phyloP scores from a whole-genome alignment of 2,888 invertebrate species.

The Nomada goodeniana region DNA sequence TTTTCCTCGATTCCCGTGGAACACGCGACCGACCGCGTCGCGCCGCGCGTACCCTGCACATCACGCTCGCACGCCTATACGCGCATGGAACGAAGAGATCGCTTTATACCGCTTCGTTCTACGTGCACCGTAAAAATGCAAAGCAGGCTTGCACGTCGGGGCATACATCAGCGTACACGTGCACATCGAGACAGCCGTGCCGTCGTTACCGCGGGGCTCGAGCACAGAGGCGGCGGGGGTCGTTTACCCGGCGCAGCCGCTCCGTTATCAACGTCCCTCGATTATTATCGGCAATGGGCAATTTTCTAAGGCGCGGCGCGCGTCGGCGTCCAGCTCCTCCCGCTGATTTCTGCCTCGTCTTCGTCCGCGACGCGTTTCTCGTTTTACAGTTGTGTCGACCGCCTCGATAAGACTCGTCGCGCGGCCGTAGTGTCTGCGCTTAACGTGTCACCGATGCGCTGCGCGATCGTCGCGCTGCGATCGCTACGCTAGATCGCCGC shows the following conservation, averaged over 20 bases:
- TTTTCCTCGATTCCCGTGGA: slow-evolving; percentile 64
- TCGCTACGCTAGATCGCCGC: slow-evolving; percentile 42
- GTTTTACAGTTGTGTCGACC: background rate
- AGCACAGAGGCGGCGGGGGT: slow-evolving; percentile 49
- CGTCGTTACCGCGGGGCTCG: slow-evolving; percentile 15
- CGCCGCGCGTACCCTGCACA: slow-evolving; percentile 36
- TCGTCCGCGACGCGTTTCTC: background rate
- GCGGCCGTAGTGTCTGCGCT: background rate
- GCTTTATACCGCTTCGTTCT: slow-evolving; percentile 73
- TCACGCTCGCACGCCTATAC: slow-evolving; percentile 40
- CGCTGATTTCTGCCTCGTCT: slow-evolving; percentile 12
- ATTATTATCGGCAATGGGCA: slow-evolving; percentile 73
- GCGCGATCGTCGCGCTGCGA: slow-evolving; percentile 49
- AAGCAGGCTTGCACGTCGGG: slow-evolving; percentile 68
- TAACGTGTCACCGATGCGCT: slow-evolving; percentile 20
- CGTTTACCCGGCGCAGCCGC: slow-evolving; percentile 66
- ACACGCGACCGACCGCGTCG: slow-evolving; percentile 62
- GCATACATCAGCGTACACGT: slow-evolving; percentile 67
- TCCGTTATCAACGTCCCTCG: slow-evolving; percentile 66
- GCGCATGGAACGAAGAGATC: slow-evolving; percentile 62
- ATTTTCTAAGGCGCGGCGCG: slow-evolving; percentile 67
- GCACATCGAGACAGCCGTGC: slow-evolving; percentile 48
- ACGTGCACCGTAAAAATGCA: slow-evolving; percentile 74
- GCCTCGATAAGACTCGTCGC: too few species aligned
- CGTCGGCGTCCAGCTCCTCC: slow-evolving; percentile 62